Evolutionary conservation across 2,888 invertebrate genomes (phyloP).

Genomic region (Miltochrista miniata): DNA sequence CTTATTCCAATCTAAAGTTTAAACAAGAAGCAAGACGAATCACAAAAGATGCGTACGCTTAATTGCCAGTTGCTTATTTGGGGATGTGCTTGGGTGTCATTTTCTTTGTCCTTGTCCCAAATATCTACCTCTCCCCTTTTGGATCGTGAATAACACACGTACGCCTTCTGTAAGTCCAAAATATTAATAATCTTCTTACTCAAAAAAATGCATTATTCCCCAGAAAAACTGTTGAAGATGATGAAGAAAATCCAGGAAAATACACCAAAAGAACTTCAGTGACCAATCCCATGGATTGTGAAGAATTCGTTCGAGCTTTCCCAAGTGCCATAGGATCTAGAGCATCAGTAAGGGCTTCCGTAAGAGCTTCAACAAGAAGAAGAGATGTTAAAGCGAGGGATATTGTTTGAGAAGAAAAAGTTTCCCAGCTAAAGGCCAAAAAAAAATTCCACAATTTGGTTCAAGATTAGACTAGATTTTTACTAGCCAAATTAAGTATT

Average conservation of each 20-base stretch:
- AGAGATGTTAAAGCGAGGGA: constrained; percentile 38
- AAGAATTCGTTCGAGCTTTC: constrained; percentile 61
- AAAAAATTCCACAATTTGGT: constrained; percentile 19
- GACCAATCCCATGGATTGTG: constrained; percentile 38
- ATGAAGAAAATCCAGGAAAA: constrained; percentile 50
- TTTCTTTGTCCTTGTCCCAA: too few species aligned
- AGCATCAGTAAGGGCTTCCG: constrained; percentile 69
- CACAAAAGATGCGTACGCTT: too few species aligned
- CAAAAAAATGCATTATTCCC: background rate
- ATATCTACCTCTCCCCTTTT: too few species aligned
- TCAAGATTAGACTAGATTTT: constrained; percentile 11
- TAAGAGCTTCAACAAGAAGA: constrained; percentile 52
- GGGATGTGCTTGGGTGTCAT: too few species aligned
- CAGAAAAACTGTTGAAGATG: constrained; percentile 52
- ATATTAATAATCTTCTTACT: too few species aligned
- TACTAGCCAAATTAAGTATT: background rate
- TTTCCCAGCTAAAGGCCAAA: constrained; percentile 15
- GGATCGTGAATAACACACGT: too few species aligned
- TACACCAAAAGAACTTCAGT: constrained; percentile 55
- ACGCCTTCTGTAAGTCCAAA: too few species aligned
- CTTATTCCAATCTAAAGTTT: too few species aligned
- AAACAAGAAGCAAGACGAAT: too few species aligned
- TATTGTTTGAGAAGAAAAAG: constrained; percentile 37
- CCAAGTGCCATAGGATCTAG: constrained; percentile 66
- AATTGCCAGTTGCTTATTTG: too few species aligned